Evolutionary conservation across 2,888 invertebrate genomes (phyloP).

Genomic region (Lochmaea crataegi): DNA sequence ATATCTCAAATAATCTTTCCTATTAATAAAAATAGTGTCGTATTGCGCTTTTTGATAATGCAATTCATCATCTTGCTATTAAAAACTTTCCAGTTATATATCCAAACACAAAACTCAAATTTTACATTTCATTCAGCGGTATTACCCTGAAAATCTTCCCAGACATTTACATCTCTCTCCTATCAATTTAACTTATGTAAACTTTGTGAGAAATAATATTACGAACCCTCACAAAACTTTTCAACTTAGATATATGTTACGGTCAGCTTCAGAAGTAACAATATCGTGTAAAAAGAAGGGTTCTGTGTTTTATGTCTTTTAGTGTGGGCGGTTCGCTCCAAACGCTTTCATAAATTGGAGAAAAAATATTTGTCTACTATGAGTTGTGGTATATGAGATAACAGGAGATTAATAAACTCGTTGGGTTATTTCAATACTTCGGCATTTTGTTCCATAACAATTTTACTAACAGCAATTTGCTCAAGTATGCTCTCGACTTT

Average conservation of each 20-base stretch:
- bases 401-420: no score
- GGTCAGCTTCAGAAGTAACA: slow-evolving; percentile 55
- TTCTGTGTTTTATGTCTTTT: slow-evolving; percentile 52
- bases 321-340: slow-evolving; percentile 48
- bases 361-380: slow-evolving; percentile 49
- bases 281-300: slow-evolving; percentile 40
- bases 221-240: slow-evolving; percentile 49
- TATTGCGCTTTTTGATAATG: not conserved
- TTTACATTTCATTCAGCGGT: slow-evolving; percentile 22
- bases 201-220: slow-evolving; percentile 51
- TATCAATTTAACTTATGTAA: slow-evolving; percentile 49
- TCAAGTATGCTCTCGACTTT: no score
- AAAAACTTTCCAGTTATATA: not conserved
- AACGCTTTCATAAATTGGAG: slow-evolving; percentile 56
- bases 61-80: not conserved
- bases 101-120: not conserved
- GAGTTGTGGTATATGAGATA: not conserved
- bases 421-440: no score
- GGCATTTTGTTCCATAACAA: no score
- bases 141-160: slow-evolving; percentile 32
- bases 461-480: no score
- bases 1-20: not conserved
- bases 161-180: slow-evolving; percentile 41
- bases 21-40: no score
- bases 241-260: slow-evolving; percentile 54